phyloP scores from a whole-genome alignment of 1,140 invertebrate species.

The Neocloeon triangulifer region DNA sequence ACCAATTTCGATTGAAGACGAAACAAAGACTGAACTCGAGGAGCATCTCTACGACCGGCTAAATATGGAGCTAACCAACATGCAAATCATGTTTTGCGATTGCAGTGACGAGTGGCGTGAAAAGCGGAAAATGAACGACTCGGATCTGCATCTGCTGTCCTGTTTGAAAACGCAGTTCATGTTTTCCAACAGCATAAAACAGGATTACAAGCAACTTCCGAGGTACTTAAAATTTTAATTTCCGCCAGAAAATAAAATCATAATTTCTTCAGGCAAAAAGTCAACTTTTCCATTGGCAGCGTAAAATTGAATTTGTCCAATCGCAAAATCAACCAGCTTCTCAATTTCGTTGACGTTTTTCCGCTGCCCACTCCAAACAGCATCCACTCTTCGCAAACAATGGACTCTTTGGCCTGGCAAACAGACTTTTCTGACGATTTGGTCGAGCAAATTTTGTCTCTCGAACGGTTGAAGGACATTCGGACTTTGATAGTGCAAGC shows the following conservation, averaged over 20 bases:
- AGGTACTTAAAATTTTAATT: conserved; percentile 20
- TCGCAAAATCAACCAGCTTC: conserved; percentile 34
- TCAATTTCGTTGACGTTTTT: conserved; percentile 44
- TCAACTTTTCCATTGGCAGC: conserved; percentile 45
- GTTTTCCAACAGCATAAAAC: conserved; percentile 51
- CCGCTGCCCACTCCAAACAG: conserved; percentile 22
- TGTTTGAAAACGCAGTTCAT: conserved; percentile 42
- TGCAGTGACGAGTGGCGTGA: conserved; percentile 51
- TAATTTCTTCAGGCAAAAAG: conserved; percentile 41
- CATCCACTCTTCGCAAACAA: not conserved
- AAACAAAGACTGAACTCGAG: conserved; percentile 61
- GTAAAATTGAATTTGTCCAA: conserved; percentile 61
- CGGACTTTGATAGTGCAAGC: conserved; percentile 14
- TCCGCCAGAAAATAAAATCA: too few relatives aligned
- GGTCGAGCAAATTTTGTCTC: conserved; percentile 4
- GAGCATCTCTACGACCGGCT: conserved; percentile 59
- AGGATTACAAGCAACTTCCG: conserved; percentile 48
- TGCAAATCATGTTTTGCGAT: conserved; percentile 37
- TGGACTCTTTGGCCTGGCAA: not conserved
- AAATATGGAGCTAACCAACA: conserved; percentile 39
- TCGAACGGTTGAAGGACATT: conserved; percentile 9
- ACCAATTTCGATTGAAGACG: conserved; percentile 38
- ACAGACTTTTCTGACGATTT: not conserved
- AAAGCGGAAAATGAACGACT: conserved; percentile 39
- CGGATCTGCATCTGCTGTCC: conserved; percentile 50